Evolutionary conservation across 1,140 invertebrate genomes (phyloP).

Genomic region (Drosophila rufa): DNA sequence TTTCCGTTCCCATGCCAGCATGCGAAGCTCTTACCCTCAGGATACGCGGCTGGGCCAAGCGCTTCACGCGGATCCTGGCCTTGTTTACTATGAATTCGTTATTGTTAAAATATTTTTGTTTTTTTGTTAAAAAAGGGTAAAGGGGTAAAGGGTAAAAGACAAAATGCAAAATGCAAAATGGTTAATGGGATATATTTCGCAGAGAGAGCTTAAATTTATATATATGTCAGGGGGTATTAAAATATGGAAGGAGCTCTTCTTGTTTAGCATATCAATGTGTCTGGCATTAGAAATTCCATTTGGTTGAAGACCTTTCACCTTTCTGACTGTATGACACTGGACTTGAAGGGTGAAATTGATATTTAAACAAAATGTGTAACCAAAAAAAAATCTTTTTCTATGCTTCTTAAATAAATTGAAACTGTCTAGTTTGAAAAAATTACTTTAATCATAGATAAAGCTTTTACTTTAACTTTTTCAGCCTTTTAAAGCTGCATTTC

Average conservation of each 20-base stretch:
- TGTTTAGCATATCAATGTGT: neutral
- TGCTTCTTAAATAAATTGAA: too few relatives aligned
- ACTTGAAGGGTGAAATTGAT: too few relatives aligned
- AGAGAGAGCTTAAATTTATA: neutral
- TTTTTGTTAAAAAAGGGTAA: neutral
- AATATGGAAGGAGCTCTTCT: neutral
- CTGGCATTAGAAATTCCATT: neutral
- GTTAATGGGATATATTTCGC: slow-evolving; percentile 21
- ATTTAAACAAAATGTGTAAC: too few relatives aligned
- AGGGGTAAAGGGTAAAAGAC: slow-evolving; percentile 13
- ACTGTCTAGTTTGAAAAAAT: too few relatives aligned
- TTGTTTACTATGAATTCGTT: slow-evolving; percentile 42
- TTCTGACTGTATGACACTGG: slow-evolving; percentile 7
- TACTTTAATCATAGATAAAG: too few relatives aligned
- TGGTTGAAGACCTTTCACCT: neutral
- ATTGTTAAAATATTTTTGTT: slow-evolving; percentile 17
- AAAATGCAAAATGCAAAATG: slow-evolving; percentile 24
- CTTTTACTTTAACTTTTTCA: neutral
- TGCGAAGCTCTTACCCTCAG: slow-evolving; percentile 80
- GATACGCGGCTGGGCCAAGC: slow-evolving; percentile 84
- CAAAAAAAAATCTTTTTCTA: too few relatives aligned
- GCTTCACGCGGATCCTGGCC: slow-evolving; percentile 72
- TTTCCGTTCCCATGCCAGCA: slow-evolving; percentile 70
- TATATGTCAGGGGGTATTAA: neutral
- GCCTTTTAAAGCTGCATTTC: too few relatives aligned